phyloP scores from a whole-genome alignment of 2,113 vertebrate genomes.

The Brachyhypopomus occidentalis region DNA sequence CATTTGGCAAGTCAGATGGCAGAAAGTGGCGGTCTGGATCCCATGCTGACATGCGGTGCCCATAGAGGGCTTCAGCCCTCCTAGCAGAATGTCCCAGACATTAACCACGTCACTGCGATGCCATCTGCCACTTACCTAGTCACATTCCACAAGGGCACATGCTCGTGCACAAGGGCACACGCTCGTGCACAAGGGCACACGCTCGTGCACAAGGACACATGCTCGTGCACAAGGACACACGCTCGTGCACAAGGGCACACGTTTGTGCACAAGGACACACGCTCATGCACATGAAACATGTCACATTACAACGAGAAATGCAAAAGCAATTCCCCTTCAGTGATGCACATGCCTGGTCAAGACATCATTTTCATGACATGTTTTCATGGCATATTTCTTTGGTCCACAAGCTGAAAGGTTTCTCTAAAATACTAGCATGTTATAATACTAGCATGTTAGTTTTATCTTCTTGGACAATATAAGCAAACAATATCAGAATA shows the following conservation, averaged over 20 bases:
- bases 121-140: conserved; percentile 59
- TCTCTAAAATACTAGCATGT: not conserved
- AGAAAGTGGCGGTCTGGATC: conserved; percentile 39
- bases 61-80: conserved; percentile 37
- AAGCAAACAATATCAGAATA: no score
- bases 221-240: conserved; percentile 16
- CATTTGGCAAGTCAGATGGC: not conserved
- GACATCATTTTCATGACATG: not conserved
- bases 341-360: not conserved
- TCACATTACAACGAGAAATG: not conserved
- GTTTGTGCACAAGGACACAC: no score
- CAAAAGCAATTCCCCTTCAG: not conserved
- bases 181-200: no score
- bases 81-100: conserved; percentile 61
- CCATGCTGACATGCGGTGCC: conserved; percentile 24
- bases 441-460: no score
- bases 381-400: not conserved
- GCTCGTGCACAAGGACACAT: conserved; percentile 3
- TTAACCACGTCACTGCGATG: conserved; percentile 51
- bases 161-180: no score
- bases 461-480: no score
- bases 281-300: not conserved
- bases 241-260: no score
- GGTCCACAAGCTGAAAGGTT: not conserved
- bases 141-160: conserved; percentile 28